Conservation (phyloP, 2,888 invertebrate species). For the Sinelater perroti region DNA sequence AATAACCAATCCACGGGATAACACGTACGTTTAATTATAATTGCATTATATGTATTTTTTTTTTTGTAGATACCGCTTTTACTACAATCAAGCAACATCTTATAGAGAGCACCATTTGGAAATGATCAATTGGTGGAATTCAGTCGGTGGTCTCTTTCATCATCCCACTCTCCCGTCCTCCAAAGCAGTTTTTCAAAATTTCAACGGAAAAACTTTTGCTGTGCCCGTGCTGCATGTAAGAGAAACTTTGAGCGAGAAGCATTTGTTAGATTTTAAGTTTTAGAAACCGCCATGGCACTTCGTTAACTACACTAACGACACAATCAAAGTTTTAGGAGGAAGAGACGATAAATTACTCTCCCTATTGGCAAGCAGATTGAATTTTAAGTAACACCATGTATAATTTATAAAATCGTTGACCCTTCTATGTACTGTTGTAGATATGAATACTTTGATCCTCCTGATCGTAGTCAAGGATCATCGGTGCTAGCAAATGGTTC, state of each 20-base stretch:
- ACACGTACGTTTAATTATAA: slow-evolving; percentile 61
- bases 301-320: slow-evolving; percentile 69
- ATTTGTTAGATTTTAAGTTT: slow-evolving; percentile 31
- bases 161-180: slow-evolving; percentile 72
- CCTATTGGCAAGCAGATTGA: slow-evolving; percentile 71
- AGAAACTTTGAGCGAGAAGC: slow-evolving; percentile 22
- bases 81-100: slow-evolving; percentile 76
- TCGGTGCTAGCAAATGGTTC: slow-evolving; percentile 69
- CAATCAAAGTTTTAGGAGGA: slow-evolving; percentile 71
- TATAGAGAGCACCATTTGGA: slow-evolving; percentile 66
- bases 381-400: slow-evolving; percentile 66
- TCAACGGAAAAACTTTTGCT: slow-evolving; percentile 69
- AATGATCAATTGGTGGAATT: slow-evolving; percentile 79
- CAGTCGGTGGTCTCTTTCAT: slow-evolving; percentile 68
- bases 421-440: slow-evolving; percentile 57
- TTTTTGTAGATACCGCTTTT: slow-evolving; percentile 69
- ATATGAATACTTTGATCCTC: slow-evolving; percentile 76
- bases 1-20: slow-evolving; percentile 70
- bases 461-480: slow-evolving; percentile 76
- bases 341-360: slow-evolving; percentile 75
- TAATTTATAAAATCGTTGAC: not conserved
- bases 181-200: slow-evolving; percentile 71
- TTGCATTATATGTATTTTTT: not conserved
- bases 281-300: slow-evolving; percentile 81
- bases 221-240: slow-evolving; percentile 79